Base-by-base conservation (phyloP, 37 sponge, comb jelly and placozoan species). In the Sycon ciliatum region DNA sequence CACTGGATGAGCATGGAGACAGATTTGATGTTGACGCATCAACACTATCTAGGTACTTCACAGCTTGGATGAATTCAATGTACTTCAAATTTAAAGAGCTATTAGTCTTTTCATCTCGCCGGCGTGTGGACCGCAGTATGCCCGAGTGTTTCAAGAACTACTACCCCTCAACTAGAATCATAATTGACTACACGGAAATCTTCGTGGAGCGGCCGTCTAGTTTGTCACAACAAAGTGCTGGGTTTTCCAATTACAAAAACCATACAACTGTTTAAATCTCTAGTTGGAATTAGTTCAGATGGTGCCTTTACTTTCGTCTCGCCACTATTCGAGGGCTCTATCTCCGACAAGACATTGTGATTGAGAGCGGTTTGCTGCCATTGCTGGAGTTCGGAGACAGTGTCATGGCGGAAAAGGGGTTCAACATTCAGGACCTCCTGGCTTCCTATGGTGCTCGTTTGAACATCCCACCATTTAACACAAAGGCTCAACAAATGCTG, bases 101-200 rank as follows among this genome's bases (percentile, higher is more conserved):
- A 53, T 32, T 28, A 16, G 31, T 42, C 32, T 71, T 18, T 29
- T 13, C 34, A n/a, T 42, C 71, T 30, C 52, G 71, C 5, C 28
- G 28, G 6, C 27, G 30, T 20, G 71, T 71, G 26, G 32, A 71
- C 27, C 30, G 32, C 55, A 53, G 52, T 30, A 71, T 71, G n/a
- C n/a, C n/a, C n/a, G n/a, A n/a, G n/a, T n/a, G n/a, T n/a, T n/a
- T n/a, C 52, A 40, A 32, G 54, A 71, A 71, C 2, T n/a, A 32
- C 4, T 71, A 71, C 52, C 71, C 71, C 1, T 53, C 42, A 28
- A 71, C 71, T 1, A 11, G 71, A 40, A 71, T 71, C 1, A 71
- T 71, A 11, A 3, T 71, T 1, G 71, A 71, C 52, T 32, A 27
- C 27, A 71, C 71, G 30, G 55, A 71, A 32, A 29, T n/a, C n/a